Evolutionary conservation across 2,113 vertebrate genomes (phyloP).

Genomic region (Corvus hawaiiensis): DNA sequence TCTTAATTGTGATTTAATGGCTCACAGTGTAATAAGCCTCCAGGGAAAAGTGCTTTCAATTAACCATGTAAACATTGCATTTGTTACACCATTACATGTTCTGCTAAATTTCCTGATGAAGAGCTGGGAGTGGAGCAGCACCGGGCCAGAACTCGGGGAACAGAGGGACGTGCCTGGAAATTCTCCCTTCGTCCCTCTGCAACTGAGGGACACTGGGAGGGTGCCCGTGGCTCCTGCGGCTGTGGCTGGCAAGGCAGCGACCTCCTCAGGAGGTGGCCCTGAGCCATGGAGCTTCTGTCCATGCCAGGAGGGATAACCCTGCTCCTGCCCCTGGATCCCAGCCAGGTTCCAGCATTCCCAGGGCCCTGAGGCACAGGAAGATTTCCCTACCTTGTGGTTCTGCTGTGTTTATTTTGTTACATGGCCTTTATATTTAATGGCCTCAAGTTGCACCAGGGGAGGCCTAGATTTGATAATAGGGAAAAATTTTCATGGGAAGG

Average conservation of each 20-base stretch:
- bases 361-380: not conserved
- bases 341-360: not conserved
- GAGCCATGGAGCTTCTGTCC: not conserved
- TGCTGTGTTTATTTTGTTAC: not conserved
- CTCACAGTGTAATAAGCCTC: slow-evolving; percentile 54
- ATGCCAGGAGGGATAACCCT: not conserved
- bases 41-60: slow-evolving; percentile 64
- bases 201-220: too few species aligned
- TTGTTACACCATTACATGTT: slow-evolving; percentile 50
- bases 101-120: slow-evolving; percentile 43
- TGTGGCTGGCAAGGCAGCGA: not conserved
- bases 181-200: not conserved
- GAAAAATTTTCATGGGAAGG: not conserved
- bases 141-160: not conserved
- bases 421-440: not conserved
- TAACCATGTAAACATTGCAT: slow-evolving; percentile 59
- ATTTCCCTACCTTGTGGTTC: not conserved
- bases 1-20: slow-evolving; percentile 66
- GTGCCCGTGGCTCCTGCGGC: fast-evolving
- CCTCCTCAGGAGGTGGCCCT: not conserved
- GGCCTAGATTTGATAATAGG: too few species aligned
- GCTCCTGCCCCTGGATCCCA: not conserved
- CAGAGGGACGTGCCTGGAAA: not conserved
- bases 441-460: not conserved
- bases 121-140: not conserved